Base-by-base conservation (phyloP, 2,113 vertebrate species). In the Gadus chalcogrammus region DNA sequence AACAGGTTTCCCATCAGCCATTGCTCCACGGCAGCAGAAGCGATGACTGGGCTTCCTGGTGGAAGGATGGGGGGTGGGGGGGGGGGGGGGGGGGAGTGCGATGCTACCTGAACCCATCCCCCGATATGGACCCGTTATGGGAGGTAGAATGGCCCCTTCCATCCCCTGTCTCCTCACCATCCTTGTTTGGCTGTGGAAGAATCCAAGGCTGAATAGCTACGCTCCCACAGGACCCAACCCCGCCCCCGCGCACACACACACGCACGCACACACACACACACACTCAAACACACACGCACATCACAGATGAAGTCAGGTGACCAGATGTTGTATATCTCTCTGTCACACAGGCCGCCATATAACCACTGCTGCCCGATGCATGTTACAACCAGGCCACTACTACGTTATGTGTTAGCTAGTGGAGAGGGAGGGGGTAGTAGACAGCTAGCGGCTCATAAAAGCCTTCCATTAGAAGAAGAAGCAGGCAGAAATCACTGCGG, bases 301-400 rank as follows among this genome's bases (percentile, higher is more conserved):
- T 82, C 87, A 82, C 87, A 80, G 82, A 70, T 78, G 79, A 85
- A 87, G 87, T 90, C 88, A 90, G 89, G 88, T 90, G 89, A 91
- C 87, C 85, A 90, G 87, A 89, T 87, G 87, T 89, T 88, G 85
- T 89, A 91, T 82, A 84, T 89, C 88, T 90, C 83, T 69, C 80
- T 83, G 87, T 87, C 83, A 88, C 81, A 80, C 81, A 76, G 68
- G 81, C 82, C 79, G 81, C 87, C 88, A 86, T 87, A 82, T 88
- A 88, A 75, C 31, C 60, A 12, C 82, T 55, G 76, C 81, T 76
- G 31, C 81, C 84, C 86, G 81, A 76, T 75, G 77, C 84, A 80
- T 83, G 83, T 84, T 78, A 61, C 61, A 73, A 67, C 67, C 71
- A 61, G 71, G 65, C 77, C 68, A 76, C 68, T 24, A 76, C 61